Percentiles rank a stretch among this genome's conserved stretches.
Evolutionary conservation across 2,797 vertebrate species (phyloP).

Genomic region (Macropus fuliginosus): DNA sequence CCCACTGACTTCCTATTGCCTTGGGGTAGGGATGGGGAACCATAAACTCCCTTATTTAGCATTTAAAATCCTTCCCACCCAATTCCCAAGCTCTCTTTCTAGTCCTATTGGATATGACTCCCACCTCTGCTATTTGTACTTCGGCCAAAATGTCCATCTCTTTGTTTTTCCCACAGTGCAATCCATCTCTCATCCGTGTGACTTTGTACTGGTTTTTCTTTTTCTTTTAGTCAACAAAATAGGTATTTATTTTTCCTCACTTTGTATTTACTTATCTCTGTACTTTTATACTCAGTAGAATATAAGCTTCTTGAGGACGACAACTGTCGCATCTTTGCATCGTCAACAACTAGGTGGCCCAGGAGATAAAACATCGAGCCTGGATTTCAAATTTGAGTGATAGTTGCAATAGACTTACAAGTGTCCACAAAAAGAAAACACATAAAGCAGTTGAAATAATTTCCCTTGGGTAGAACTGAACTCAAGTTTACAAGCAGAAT

Average conservation of each 20-base stretch:
- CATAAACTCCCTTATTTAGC: neutral
- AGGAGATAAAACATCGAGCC: neutral
- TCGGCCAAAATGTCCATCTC: neutral
- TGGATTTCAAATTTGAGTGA: neutral
- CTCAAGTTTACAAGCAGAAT: no score
- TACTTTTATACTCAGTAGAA: neutral
- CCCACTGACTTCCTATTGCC: neutral
- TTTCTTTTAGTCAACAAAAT: neutral
- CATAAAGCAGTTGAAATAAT: no score
- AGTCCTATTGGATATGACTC: neutral
- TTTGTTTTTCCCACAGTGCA: neutral
- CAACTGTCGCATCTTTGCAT: neutral
- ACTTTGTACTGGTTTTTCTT: neutral
- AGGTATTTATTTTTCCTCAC: neutral
- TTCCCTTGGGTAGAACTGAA: no score
- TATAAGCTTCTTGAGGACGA: neutral
- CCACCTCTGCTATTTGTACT: neutral
- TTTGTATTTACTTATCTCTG: neutral
- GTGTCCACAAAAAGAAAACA: neutral
- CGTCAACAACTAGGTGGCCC: neutral
- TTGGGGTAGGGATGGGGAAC: neutral
- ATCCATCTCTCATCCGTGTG: neutral
- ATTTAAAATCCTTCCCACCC: neutral
- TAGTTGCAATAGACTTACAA: neutral
- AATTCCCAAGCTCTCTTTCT: neutral